Base-by-base conservation (phyloP, 2,113 vertebrate genomes). In the Catharus bicknelli region DNA sequence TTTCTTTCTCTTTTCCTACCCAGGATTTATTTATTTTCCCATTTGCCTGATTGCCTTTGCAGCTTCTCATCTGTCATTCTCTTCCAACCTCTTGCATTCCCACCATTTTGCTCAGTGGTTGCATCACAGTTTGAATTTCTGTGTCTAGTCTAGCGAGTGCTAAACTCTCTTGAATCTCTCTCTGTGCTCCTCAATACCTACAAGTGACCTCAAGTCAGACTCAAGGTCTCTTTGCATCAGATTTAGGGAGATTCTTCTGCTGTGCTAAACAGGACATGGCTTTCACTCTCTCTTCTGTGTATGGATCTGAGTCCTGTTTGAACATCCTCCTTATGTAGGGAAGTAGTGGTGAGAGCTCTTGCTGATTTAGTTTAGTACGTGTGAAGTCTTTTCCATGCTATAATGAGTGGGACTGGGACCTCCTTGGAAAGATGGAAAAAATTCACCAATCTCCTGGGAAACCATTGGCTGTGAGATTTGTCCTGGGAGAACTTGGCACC, bases 201-300 rank as follows among this genome's bases (percentile, higher is more conserved):
- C 1, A 3, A 64, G 23, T 40, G 26, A 34, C 27, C 48, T 79
- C 36, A 40, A 11, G 25, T 72, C 63, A 70, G 45, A 70, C 8
- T 61, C 2, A 0, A 12, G 50, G n/a, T 86, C 27, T 20, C 13
- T 78, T n/a, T 84, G 34, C 15, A 16, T 58, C 40, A 25, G 25
- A 58, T 77, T 77, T 36, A n/a, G n/a, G 19, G 27, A 69, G 3
- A 27, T 69, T 29, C 38, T 59, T 63, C 34, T 25, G 30, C 53
- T 26, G 0, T 19, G 9, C 47, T 70, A 43, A 73, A 11, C 30
- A 47, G 54, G 34, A 32, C 12, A 19, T 0, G 0, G 22, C 13
- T 53, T 90, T 75, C 23, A 4, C 34, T 57, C 21, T 45, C 7
- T 54, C 8, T 90, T 51, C 18, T 59, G 13, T 62, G 2, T 40